A percentile compares a stretch with the other conserved stretches of the same genome.
These are phyloP conservation scores for Trichopria drosophilae DNA, from an alignment of 2,888 invertebrate species.

Conservation along the genomic window DNA sequence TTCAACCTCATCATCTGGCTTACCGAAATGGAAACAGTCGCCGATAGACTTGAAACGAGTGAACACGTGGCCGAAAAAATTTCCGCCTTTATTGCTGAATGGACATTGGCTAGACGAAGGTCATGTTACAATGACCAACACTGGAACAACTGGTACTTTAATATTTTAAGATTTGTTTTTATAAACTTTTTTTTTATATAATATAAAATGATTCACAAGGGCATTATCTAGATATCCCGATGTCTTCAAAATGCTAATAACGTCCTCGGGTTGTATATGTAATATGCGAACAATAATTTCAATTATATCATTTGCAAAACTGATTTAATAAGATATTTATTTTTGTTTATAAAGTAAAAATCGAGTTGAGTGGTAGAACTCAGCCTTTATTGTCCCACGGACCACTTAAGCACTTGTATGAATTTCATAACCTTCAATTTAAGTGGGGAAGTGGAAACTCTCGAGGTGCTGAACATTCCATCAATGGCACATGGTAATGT, in stretches of 20 bases:
- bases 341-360: slow-evolving; percentile 26
- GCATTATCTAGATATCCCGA: too few relatives aligned
- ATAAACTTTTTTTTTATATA: too few relatives aligned
- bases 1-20: slow-evolving; percentile 43
- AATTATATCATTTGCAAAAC: too few relatives aligned
- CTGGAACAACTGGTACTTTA: slow-evolving; percentile 43
- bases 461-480: slow-evolving; percentile 44
- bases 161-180: too few relatives aligned
- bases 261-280: too few relatives aligned
- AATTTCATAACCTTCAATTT: slow-evolving; percentile 42
- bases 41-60: slow-evolving; percentile 41
- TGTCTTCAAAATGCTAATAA: too few relatives aligned
- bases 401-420: slow-evolving; percentile 39
- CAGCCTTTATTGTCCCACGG: slow-evolving; percentile 37
- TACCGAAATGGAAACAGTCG: slow-evolving; percentile 50
- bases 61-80: slow-evolving; percentile 37
- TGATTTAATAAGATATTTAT: too few relatives aligned
- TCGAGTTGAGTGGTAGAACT: slow-evolving; percentile 7
- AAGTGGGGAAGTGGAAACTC: slow-evolving; percentile 45
- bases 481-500: slow-evolving; percentile 42
- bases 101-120: slow-evolving; percentile 41
- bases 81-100: slow-evolving; percentile 38
- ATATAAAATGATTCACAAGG: too few relatives aligned
- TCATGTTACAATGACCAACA: slow-evolving; percentile 42
- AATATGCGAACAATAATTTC: too few relatives aligned